Evolutionary conservation across 2,888 invertebrate species (phyloP).

Genomic region (Hyposoter didymator): DNA sequence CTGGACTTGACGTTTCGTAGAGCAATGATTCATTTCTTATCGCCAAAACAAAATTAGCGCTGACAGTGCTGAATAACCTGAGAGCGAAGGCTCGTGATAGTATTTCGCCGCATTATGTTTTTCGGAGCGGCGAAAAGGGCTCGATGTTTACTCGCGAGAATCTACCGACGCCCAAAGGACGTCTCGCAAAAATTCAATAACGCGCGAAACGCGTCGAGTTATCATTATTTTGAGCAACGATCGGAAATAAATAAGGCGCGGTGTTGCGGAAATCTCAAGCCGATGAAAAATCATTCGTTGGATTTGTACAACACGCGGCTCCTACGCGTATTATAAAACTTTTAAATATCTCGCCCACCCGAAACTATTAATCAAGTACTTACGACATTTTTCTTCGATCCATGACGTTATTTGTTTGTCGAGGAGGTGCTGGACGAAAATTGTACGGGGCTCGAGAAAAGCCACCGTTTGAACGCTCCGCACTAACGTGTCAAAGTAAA

Average conservation of each 20-base stretch:
- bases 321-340: not conserved
- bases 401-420: slow-evolving; percentile 74
- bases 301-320: not conserved
- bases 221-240: not conserved
- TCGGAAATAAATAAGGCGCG: slow-evolving; percentile 10
- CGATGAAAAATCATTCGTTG: not conserved
- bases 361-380: slow-evolving; percentile 73
- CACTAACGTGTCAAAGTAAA: slow-evolving; percentile 32
- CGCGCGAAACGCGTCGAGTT: slow-evolving; percentile 11
- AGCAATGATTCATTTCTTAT: slow-evolving; percentile 9
- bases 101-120: slow-evolving; percentile 5
- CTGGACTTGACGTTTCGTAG: not conserved
- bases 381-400: slow-evolving; percentile 84
- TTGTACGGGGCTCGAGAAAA: slow-evolving; percentile 26
- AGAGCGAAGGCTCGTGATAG: not conserved
- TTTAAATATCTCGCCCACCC: slow-evolving; percentile 2
- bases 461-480: slow-evolving; percentile 30
- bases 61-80: slow-evolving; percentile 11
- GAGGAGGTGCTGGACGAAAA: slow-evolving; percentile 37
- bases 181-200: slow-evolving; percentile 2
- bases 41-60: slow-evolving; percentile 6
- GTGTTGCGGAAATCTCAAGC: not conserved
- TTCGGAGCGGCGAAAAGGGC: not conserved
- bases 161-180: not conserved
- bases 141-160: not conserved